phyloP scores from a whole-genome alignment of 2,797 vertebrate species.

The Crocodylus rhombifer region DNA sequence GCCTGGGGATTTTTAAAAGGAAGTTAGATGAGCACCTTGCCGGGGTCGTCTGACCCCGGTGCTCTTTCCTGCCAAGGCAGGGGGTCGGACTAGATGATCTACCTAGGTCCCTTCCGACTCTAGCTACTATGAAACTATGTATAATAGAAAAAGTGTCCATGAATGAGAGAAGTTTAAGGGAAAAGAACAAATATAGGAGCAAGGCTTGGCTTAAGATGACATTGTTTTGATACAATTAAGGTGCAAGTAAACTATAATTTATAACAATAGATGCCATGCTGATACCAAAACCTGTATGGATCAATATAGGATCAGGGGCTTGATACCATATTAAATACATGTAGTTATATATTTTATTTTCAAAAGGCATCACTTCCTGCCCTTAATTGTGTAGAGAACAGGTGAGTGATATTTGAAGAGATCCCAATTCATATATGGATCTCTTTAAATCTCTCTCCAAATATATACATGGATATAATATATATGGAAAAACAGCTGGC shows the following conservation, averaged over 20 bases:
- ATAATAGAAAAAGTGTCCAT: neutral
- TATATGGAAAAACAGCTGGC: too few relatives aligned
- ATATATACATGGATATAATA: too few relatives aligned
- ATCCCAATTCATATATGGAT: too few relatives aligned
- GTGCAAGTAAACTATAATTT: neutral
- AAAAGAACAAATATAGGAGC: neutral
- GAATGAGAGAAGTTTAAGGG: neutral
- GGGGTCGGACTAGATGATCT: too few relatives aligned
- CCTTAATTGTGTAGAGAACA: neutral
- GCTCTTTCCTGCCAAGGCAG: too few relatives aligned
- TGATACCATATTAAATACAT: constrained; percentile 31
- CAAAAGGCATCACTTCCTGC: too few relatives aligned
- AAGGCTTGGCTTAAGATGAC: neutral
- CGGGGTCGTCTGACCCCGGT: too few relatives aligned
- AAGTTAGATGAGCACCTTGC: too few relatives aligned
- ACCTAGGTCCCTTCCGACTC: too few relatives aligned
- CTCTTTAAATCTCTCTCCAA: too few relatives aligned
- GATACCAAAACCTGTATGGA: neutral
- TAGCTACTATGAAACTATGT: too few relatives aligned
- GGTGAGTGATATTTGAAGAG: neutral
- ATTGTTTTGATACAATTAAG: neutral
- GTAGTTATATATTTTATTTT: constrained; percentile 28
- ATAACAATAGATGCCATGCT: constrained; percentile 25
- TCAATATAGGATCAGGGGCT: constrained; percentile 13
- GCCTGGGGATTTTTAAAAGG: too few relatives aligned